Conservation (phyloP, 2,888 invertebrate species). For the Apotomis capreana region DNA sequence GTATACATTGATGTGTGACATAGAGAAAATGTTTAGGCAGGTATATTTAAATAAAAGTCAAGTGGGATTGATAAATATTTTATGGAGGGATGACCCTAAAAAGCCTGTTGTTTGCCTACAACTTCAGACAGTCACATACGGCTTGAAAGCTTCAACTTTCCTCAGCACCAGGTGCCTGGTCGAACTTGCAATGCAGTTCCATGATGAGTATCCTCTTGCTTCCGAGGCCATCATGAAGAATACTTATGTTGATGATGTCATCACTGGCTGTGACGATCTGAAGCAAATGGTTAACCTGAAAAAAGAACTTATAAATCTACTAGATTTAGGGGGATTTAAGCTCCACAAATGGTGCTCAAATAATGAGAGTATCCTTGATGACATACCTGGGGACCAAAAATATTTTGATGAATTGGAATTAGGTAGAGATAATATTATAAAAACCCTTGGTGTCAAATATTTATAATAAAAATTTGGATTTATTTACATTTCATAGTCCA, state of each 20-base stretch:
- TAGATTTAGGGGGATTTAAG: constrained; percentile 23
- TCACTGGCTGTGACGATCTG: constrained; percentile 14
- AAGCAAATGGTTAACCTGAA: not conserved
- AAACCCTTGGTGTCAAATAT: too few relatives aligned
- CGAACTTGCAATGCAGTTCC: constrained; percentile 34
- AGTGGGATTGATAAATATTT: constrained; percentile 35
- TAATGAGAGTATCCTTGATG: too few relatives aligned
- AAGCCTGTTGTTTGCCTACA: constrained; percentile 37
- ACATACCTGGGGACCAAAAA: too few relatives aligned
- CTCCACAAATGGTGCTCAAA: constrained; percentile 44
- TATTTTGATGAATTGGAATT: too few relatives aligned
- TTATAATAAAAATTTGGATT: too few relatives aligned
- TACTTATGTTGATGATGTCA: constrained; percentile 39
- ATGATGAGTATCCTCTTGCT: constrained; percentile 33
- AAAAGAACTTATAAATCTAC: constrained; percentile 16
- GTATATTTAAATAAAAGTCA: constrained; percentile 8
- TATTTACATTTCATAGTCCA: too few relatives aligned
- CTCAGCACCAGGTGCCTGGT: constrained; percentile 41
- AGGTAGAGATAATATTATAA: too few relatives aligned
- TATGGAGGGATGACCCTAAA: constrained; percentile 29
- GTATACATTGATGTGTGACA: too few relatives aligned
- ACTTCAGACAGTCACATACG: constrained; percentile 43
- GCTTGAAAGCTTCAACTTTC: constrained; percentile 38
- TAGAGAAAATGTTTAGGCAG: constrained; percentile 45
- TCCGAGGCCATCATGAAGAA: not conserved